Conservation (phyloP, 1,140 invertebrate genomes). For the Archegozetes longisetosus region DNA sequence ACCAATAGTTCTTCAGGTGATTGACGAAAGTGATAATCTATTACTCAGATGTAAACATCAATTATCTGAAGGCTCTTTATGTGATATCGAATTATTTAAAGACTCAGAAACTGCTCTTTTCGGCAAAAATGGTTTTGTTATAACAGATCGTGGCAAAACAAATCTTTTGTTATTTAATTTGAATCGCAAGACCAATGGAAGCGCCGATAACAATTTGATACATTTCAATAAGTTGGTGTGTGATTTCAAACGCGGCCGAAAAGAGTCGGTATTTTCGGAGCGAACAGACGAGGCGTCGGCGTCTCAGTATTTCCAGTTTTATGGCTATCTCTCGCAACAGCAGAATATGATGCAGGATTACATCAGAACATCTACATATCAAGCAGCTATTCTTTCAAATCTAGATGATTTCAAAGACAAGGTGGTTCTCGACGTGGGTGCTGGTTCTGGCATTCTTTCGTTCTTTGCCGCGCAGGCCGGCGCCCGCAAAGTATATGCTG, state of each 20-base stretch:
- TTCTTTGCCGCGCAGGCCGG: slow-evolving; percentile 98
- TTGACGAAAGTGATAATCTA: slow-evolving; percentile 21
- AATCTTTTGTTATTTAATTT: slow-evolving; percentile 15
- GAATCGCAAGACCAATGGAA: not conserved
- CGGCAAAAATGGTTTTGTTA: slow-evolving; percentile 18
- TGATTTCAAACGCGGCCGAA: slow-evolving; percentile 21
- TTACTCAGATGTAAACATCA: slow-evolving; percentile 16
- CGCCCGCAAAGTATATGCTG: slow-evolving; percentile 89
- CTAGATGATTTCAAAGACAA: slow-evolving; percentile 68
- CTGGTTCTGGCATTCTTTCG: slow-evolving; percentile 89
- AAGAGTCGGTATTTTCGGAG: slow-evolving; percentile 69
- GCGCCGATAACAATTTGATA: not conserved
- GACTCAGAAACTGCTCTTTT: slow-evolving; percentile 19
- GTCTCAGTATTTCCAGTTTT: slow-evolving; percentile 69
- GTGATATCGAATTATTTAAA: slow-evolving; percentile 19
- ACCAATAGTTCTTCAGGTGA: slow-evolving; percentile 17
- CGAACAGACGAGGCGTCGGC: slow-evolving; percentile 93
- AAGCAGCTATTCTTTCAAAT: slow-evolving; percentile 87
- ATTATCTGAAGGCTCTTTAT: slow-evolving; percentile 2
- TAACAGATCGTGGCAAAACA: slow-evolving; percentile 15
- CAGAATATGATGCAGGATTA: slow-evolving; percentile 99
- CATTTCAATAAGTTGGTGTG: slow-evolving; percentile 15
- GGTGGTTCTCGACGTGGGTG: slow-evolving; percentile 88
- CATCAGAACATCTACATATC: slow-evolving; percentile 93
- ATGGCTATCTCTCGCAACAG: slow-evolving; percentile 91